Evolutionary conservation across 2,888 invertebrate species (phyloP).

Genomic region (Cantharis lateralis): DNA sequence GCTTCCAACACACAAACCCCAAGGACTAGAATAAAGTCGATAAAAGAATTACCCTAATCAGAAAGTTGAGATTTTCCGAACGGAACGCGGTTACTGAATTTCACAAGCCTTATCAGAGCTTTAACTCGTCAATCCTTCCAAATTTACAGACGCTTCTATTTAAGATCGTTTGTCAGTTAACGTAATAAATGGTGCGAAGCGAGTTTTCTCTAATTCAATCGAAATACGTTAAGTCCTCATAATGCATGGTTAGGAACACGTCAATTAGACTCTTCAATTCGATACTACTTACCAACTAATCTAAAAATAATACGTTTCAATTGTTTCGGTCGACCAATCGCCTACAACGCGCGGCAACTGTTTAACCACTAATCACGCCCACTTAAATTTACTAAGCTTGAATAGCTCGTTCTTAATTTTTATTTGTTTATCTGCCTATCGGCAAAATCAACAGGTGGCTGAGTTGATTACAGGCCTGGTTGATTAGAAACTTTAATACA

Average conservation of each 20-base stretch:
- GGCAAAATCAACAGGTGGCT: too few species aligned
- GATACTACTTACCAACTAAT: background rate
- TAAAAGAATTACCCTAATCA: constrained; percentile 9
- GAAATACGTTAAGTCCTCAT: background rate
- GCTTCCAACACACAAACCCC: background rate
- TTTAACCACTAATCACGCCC: background rate
- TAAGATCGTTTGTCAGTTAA: constrained; percentile 20
- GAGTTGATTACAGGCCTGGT: too few species aligned
- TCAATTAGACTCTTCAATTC: background rate
- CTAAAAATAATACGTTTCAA: background rate
- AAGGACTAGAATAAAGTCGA: background rate
- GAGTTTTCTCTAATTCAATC: background rate
- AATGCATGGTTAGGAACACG: background rate
- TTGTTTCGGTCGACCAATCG: background rate
- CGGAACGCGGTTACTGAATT: constrained; percentile 12
- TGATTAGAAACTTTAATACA: too few species aligned
- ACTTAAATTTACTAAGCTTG: background rate
- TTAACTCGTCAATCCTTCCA: constrained; percentile 17
- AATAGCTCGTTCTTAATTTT: background rate
- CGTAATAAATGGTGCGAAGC: constrained; percentile 14
- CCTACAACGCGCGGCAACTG: background rate
- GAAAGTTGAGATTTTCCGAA: constrained; percentile 4
- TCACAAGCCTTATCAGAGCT: constrained; percentile 10
- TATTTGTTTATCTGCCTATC: too few species aligned
- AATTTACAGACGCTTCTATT: constrained; percentile 21